Conservation (phyloP, 2,113 vertebrate genomes). For the Elephas maximus region DNA sequence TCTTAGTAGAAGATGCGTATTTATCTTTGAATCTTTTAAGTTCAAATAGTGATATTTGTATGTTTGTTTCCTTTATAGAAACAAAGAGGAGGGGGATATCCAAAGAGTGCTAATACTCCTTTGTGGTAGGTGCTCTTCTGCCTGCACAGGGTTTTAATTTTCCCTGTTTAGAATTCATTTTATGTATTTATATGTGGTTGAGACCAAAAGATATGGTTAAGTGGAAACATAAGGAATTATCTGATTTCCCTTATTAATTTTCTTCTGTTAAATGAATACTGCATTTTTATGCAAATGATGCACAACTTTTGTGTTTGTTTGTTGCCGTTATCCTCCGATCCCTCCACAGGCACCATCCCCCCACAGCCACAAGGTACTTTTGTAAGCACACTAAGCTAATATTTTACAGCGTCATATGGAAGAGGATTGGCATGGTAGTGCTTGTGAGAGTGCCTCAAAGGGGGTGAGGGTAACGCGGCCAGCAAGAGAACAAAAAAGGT, state of each 20-base stretch:
- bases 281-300: too few species aligned
- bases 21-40: constrained; percentile 49
- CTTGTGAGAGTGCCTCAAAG: too few species aligned
- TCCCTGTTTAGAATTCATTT: not conserved
- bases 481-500: too few species aligned
- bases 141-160: not conserved
- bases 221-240: constrained; percentile 1
- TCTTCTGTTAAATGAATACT: not conserved
- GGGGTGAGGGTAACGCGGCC: too few species aligned
- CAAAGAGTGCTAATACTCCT: not conserved
- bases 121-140: not conserved
- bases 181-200: constrained; percentile 6
- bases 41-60: not conserved
- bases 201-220: constrained; percentile 19
- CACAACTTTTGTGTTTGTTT: too few species aligned
- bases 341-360: too few species aligned
- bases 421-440: too few species aligned
- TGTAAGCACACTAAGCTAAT: too few species aligned
- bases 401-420: too few species aligned
- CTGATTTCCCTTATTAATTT: constrained; percentile 38
- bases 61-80: constrained; percentile 52
- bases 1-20: not conserved
- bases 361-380: too few species aligned
- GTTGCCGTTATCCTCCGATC: too few species aligned
- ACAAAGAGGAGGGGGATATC: not conserved